Base-by-base conservation (phyloP, 2,888 invertebrate genomes). In the Leucoptera coffeella region DNA sequence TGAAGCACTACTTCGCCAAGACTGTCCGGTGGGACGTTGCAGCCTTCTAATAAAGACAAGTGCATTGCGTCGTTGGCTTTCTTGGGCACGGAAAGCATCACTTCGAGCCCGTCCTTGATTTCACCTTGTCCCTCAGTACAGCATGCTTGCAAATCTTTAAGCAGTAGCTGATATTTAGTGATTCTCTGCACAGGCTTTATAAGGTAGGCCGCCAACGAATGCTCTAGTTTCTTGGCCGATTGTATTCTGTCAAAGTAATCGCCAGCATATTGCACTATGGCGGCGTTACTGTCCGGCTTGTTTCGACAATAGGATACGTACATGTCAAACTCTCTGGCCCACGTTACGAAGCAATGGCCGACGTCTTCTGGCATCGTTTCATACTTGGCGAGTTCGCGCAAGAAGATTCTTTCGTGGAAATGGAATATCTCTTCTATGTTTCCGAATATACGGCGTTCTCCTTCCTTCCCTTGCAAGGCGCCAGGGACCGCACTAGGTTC, bases 21-120 rank as follows among this genome's bases (percentile, higher is more conserved):
- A 43, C 89, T 90, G 54, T 94, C 93, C 22, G 86, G 74, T 29
- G 89, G 84, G 37, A 91, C 84, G 72, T 93, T 92, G 73, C 91
- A 92, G 39, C 93, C 92, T 54, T 97, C 96, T 36, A 99, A 74
- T 51, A 95, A 78, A 28, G 94, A 94, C 41, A 99, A 77, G 71
- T 99, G 97, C 85, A 99, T 91, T 27, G 96, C 96, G 69, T 99
- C 99, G 56, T 99, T 99, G 12, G 97, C 99, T 69, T 96, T 96
- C 75, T 95, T 95, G 43, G 99, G 99, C 45, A 99, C 97, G 50
- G 92, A 94, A 43, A 95, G 73, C 92, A 99, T 99, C 34, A 97
- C 95, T 64, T 99, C 97, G 40, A 96, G 73, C 13, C 96, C 99
- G 71, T 99, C 97, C 82, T 94, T 94, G 40, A 95, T 93, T 78